A percentile compares a stretch with the other conserved stretches of the same genome.
These are phyloP conservation scores for Macroteleia sp. DNA, from an alignment of 2,888 invertebrate species.

Conservation along the genomic window DNA sequence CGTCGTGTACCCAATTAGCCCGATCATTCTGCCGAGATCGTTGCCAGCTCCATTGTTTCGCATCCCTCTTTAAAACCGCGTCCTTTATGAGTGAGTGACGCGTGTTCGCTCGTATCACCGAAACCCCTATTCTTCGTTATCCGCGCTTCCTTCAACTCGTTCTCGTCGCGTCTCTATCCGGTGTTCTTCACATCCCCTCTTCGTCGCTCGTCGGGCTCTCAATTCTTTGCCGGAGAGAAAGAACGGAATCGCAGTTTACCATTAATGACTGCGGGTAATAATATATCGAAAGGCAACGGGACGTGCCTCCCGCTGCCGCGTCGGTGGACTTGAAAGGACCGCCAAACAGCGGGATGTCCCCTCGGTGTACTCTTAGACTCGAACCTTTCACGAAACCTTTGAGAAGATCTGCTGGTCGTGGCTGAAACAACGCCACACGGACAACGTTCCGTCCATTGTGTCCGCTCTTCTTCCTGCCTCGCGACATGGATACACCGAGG, in stretches of 20 bases:
- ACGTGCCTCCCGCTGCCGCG: conserved; percentile 79
- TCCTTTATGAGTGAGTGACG: conserved; percentile 49
- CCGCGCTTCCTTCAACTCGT: conserved; percentile 31
- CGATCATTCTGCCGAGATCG: conserved; percentile 37
- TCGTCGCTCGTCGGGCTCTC: no score
- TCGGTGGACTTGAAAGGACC: conserved; percentile 81
- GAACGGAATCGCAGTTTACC: conserved; percentile 80
- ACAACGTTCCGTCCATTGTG: conserved; percentile 48
- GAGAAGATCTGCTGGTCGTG: conserved; percentile 41
- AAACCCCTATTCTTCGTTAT: conserved; percentile 45
- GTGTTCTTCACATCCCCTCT: no score
- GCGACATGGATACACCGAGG: conserved; percentile 25
- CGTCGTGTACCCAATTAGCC: conserved; percentile 50
- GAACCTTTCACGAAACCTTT: conserved; percentile 70
- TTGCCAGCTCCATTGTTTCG: conserved; percentile 51
- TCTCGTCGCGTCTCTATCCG: conserved; percentile 24
- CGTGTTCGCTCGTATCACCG: conserved; percentile 38
- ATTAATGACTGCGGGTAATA: conserved; percentile 81
- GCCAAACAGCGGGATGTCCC: conserved; percentile 81
- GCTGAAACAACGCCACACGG: conserved; percentile 46
- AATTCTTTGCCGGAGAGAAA: conserved; percentile 64
- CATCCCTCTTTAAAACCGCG: conserved; percentile 38
- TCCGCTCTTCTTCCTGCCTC: conserved; percentile 44
- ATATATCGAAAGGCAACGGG: conserved; percentile 78
- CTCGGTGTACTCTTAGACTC: conserved; percentile 73